A percentile compares a stretch with the other conserved stretches of the same genome.
Evolutionary conservation across 2,888 invertebrate species (phyloP).

Genomic region (Charanyca ferruginea): DNA sequence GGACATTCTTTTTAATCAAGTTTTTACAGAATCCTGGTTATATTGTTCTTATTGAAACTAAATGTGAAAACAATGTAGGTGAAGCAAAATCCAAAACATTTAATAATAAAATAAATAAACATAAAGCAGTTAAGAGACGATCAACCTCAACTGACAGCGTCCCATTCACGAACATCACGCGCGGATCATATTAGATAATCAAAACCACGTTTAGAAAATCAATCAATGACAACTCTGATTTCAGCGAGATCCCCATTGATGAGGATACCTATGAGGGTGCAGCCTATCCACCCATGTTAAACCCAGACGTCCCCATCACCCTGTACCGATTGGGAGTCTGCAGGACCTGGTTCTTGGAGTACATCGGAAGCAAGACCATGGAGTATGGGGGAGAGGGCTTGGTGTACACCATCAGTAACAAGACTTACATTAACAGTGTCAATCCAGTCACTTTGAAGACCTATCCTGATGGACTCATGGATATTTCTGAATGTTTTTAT

Average conservation of each 20-base stretch:
- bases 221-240: slow-evolving; percentile 17
- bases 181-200: too few species aligned
- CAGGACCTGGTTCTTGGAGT: slow-evolving; percentile 90
- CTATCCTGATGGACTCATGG: slow-evolving; percentile 90
- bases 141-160: too few species aligned
- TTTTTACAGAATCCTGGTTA: too few species aligned
- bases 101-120: too few species aligned
- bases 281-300: slow-evolving; percentile 92
- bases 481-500: slow-evolving; percentile 93
- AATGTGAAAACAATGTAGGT: too few species aligned
- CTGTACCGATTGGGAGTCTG: slow-evolving; percentile 95
- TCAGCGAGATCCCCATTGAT: slow-evolving; percentile 86
- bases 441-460: slow-evolving; percentile 82
- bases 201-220: neutral
- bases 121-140: too few species aligned
- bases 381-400: slow-evolving; percentile 91
- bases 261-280: slow-evolving; percentile 95
- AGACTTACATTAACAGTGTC: slow-evolving; percentile 91
- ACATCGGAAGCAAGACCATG: slow-evolving; percentile 64
- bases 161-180: too few species aligned
- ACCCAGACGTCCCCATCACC: slow-evolving; percentile 88
- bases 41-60: too few species aligned
- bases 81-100: too few species aligned
- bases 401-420: slow-evolving; percentile 91
- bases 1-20: too few species aligned